phyloP scores from a whole-genome alignment of 1,140 invertebrate genomes.

The Mercenaria mercenaria region DNA sequence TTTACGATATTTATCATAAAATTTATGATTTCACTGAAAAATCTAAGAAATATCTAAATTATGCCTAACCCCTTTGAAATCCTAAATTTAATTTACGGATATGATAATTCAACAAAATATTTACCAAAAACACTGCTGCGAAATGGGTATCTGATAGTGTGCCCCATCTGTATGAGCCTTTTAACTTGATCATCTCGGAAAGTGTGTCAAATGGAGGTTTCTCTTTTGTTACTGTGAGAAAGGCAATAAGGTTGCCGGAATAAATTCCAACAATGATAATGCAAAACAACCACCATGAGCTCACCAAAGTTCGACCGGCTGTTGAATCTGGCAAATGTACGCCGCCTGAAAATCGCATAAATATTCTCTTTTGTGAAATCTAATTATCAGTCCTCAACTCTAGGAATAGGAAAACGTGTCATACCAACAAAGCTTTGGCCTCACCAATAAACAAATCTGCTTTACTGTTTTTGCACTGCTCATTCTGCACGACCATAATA shows the following conservation, averaged over 20 bases:
- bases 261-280: slow-evolving; percentile 96
- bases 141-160: slow-evolving; percentile 58
- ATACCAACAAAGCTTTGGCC: too few relatives aligned
- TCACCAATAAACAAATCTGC: too few relatives aligned
- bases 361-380: too few relatives aligned
- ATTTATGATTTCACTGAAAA: too few relatives aligned
- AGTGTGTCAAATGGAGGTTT: slow-evolving; percentile 70
- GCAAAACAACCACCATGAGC: slow-evolving; percentile 97
- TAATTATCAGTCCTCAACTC: too few relatives aligned
- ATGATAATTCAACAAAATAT: neutral
- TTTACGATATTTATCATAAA: too few relatives aligned
- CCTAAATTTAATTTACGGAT: too few relatives aligned
- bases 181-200: slow-evolving; percentile 62
- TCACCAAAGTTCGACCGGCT: slow-evolving; percentile 89
- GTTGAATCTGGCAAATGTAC: slow-evolving; percentile 65
- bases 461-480: too few relatives aligned
- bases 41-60: too few relatives aligned
- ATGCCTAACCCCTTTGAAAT: too few relatives aligned
- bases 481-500: too few relatives aligned
- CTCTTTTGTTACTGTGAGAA: slow-evolving; percentile 92
- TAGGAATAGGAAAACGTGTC: too few relatives aligned
- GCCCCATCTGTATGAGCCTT: slow-evolving; percentile 72
- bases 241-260: slow-evolving; percentile 96
- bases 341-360: slow-evolving; percentile 75
- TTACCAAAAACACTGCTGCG: slow-evolving; percentile 66